Conservation (phyloP, 2,888 invertebrate species). For the Stenoptilia bipunctidactyla region DNA sequence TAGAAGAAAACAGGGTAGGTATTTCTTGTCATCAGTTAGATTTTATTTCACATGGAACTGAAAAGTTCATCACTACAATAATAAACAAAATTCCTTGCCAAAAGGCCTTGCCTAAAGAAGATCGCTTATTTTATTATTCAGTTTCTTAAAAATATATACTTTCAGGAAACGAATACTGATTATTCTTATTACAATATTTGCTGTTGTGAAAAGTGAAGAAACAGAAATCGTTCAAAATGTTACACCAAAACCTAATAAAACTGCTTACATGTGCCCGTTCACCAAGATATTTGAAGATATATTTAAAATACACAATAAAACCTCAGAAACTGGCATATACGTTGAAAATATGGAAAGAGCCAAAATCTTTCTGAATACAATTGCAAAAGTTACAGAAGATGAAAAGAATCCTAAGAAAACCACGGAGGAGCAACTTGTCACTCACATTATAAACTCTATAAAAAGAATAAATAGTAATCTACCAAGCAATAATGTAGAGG, state of each 20-base stretch:
- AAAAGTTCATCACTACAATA: too few relatives aligned
- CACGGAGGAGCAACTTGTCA: constrained; percentile 46
- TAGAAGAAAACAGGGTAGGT: too few relatives aligned
- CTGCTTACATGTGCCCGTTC: constrained; percentile 41
- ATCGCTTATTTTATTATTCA: too few relatives aligned
- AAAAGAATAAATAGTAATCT: constrained; percentile 54
- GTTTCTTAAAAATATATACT: too few relatives aligned
- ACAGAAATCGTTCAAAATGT: constrained; percentile 16
- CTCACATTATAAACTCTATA: constrained; percentile 54
- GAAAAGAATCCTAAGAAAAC: constrained; percentile 29
- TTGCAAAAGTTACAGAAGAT: constrained; percentile 57
- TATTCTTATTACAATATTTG: constrained; percentile 21
- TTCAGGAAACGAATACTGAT: constrained; percentile 38
- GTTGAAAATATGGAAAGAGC: constrained; percentile 61
- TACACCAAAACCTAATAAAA: constrained; percentile 17
- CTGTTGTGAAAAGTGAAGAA: constrained; percentile 18
- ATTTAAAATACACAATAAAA: constrained; percentile 45
- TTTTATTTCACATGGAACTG: too few relatives aligned
- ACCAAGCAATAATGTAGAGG: constrained; percentile 25
- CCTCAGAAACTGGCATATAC: constrained; percentile 21
- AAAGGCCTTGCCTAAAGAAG: too few relatives aligned
- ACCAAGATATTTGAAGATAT: constrained; percentile 58
- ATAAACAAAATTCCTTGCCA: too few relatives aligned
- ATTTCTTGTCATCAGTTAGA: too few relatives aligned
- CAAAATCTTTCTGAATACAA: constrained; percentile 63